A percentile compares a stretch with the other conserved stretches of the same genome.
Conservation (phyloP, 2,888 invertebrate species). For the Stegana nigrithorax region DNA sequence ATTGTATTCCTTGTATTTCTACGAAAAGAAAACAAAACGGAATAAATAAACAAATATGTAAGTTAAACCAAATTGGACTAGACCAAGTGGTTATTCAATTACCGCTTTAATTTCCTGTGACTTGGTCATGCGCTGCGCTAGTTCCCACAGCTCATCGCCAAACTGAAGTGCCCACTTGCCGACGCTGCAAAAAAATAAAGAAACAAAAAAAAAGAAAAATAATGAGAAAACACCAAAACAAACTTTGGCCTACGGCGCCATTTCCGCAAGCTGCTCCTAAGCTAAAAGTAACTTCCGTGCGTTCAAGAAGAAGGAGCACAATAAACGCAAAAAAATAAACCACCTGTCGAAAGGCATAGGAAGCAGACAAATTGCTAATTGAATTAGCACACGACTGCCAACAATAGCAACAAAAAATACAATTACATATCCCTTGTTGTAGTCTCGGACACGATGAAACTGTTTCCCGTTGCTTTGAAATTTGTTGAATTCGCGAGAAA, state of each 20-base stretch:
- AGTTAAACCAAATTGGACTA: constrained; percentile 2
- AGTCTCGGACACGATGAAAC: too few relatives aligned
- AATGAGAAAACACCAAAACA: background rate
- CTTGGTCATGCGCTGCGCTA: constrained; percentile 82
- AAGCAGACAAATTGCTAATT: constrained; percentile 36
- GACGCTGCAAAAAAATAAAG: constrained; percentile 72
- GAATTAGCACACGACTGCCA: constrained; percentile 53
- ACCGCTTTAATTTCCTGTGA: constrained; percentile 81
- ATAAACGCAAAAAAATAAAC: constrained; percentile 25
- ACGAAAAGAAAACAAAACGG: constrained; percentile 31
- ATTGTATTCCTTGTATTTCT: constrained; percentile 84
- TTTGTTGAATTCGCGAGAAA: too few relatives aligned
- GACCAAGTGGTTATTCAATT: constrained; percentile 62
- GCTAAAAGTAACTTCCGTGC: background rate
- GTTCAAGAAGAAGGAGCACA: background rate
- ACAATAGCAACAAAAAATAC: too few relatives aligned
- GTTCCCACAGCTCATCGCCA: constrained; percentile 83
- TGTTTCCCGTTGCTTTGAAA: too few relatives aligned
- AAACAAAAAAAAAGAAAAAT: background rate
- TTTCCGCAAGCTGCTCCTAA: background rate
- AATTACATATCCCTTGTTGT: too few relatives aligned
- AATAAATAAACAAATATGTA: too few relatives aligned
- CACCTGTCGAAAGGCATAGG: constrained; percentile 44
- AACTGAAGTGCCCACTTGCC: constrained; percentile 83
- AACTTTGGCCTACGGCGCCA: background rate